Base-by-base conservation (phyloP, 2,888 invertebrate species). In the Nineta flava region DNA sequence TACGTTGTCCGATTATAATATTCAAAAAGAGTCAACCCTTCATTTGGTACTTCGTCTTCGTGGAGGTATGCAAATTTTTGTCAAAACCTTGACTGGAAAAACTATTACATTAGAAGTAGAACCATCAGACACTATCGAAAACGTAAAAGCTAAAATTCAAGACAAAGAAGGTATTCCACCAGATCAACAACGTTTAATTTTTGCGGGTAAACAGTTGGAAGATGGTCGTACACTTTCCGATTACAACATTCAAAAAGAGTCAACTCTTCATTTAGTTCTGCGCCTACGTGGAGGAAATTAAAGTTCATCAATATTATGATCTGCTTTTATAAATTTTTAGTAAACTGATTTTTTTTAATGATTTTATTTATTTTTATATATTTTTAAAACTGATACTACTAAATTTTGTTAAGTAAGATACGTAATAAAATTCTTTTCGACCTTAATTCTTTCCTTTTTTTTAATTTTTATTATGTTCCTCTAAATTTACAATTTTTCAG, bases 211-310 rank as follows among this genome's bases (percentile, higher is more conserved):
- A 68, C 91, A 91, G 43, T 70, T 64, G 9, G 64, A 64, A 57
- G 64, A 64, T 54, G 64, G 64, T 0, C 56, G 64, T 9, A 74
- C 71, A 60, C 67, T 72, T 52, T 63, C 63, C 2, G 91, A 92
- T 66, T 90, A 90, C 68, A 90, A 90, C 62, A 90, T 91, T 61
- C 90, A 92, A 65, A 90, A 90, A 67, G 90, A 90, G 68, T 92
- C 92, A 0, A 94, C 93, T 2, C 78, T 94, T 55, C 92, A 93
- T 67, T 77, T 87, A 72, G 92, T 93, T 53, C 76, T 94, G 53
- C 83, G 93, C 70, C 81, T 79, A 64, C 66, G 78, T 52, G 79
- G 79, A 57, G 79, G 78, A 55, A 80, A 81, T 66, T 74, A 83
- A 66, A 76, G 81, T 61, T 26, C 26, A 26, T 26, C 26, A 26